Evolutionary conservation across 1,140 invertebrate genomes (phyloP).

Genomic region (roundworm (Caenorhabditis elegans)): DNA sequence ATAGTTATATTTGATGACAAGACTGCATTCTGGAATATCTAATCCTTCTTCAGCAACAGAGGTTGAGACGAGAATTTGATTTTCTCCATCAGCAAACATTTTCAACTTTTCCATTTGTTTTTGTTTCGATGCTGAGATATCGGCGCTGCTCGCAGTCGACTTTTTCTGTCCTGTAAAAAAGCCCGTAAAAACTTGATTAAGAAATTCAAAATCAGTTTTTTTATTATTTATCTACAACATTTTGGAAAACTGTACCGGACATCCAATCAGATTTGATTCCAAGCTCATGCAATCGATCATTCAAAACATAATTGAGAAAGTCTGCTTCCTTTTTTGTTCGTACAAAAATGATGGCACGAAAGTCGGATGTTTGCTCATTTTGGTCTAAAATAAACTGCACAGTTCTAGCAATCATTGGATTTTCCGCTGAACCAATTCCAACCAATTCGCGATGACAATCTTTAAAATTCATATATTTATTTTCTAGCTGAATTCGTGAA

Average conservation of each 20-base stretch:
- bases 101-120: slow-evolving; percentile 9
- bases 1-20: slow-evolving; percentile 67
- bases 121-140: neutral
- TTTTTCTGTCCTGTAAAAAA: slow-evolving; percentile 1
- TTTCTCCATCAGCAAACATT: slow-evolving; percentile 34
- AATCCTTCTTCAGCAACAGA: slow-evolving; percentile 68
- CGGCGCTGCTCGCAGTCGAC: neutral
- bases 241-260: neutral
- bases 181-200: neutral
- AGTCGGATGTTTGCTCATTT: neutral
- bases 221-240: too few species aligned
- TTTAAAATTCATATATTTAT: neutral
- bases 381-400: neutral
- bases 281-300: neutral
- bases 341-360: neutral
- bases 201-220: too few species aligned
- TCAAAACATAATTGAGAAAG: neutral
- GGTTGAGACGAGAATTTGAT: slow-evolving; percentile 53
- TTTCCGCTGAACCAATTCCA: neutral
- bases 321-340: neutral
- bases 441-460: neutral
- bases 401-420: slow-evolving; percentile 3
- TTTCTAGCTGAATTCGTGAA: neutral
- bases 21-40: slow-evolving; percentile 67
- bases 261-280: slow-evolving; percentile 23